A percentile compares a stretch with the other conserved stretches of the same genome.
Conservation (phyloP, 2,113 vertebrate genomes). For the Trichomycterus rosablanca region DNA sequence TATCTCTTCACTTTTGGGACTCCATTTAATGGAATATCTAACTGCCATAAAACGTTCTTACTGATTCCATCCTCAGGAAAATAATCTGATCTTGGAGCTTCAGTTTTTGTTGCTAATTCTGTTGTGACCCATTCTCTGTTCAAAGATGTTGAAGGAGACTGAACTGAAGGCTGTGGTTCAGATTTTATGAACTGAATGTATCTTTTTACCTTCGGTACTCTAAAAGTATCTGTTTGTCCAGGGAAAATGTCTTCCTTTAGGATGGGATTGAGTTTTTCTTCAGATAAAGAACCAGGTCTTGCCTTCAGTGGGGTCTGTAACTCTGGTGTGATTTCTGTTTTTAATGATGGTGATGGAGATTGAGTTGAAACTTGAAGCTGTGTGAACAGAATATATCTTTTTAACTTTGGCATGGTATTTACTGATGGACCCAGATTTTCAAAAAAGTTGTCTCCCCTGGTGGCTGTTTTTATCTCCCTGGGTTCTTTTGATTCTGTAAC, state of each 20-base stretch:
- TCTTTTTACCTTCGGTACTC: not conserved
- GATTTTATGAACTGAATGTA: not conserved
- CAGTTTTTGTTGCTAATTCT: too few relatives aligned
- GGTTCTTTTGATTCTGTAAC: too few relatives aligned
- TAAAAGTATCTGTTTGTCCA: not conserved
- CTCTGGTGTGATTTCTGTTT: not conserved
- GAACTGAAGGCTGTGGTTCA: not conserved
- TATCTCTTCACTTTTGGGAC: conserved; percentile 20
- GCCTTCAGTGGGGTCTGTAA: not conserved
- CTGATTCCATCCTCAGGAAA: not conserved
- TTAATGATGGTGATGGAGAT: not conserved
- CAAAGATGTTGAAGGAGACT: too few relatives aligned
- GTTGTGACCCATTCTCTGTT: too few relatives aligned
- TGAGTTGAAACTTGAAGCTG: not conserved
- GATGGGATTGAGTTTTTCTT: not conserved
- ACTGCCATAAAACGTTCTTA: too few relatives aligned
- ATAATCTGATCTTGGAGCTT: too few relatives aligned
- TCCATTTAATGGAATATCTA: not conserved
- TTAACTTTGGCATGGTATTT: not conserved
- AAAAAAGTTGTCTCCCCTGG: not conserved
- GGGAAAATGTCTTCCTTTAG: not conserved
- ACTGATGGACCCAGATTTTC: not conserved
- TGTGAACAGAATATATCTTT: not conserved
- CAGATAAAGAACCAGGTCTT: not conserved
- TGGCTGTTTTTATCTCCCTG: too few relatives aligned